Percentiles rank a stretch among this genome's conserved stretches.
phyloP scores from a whole-genome alignment of 2,113 vertebrate species.

The Hyperopisus bebe region DNA sequence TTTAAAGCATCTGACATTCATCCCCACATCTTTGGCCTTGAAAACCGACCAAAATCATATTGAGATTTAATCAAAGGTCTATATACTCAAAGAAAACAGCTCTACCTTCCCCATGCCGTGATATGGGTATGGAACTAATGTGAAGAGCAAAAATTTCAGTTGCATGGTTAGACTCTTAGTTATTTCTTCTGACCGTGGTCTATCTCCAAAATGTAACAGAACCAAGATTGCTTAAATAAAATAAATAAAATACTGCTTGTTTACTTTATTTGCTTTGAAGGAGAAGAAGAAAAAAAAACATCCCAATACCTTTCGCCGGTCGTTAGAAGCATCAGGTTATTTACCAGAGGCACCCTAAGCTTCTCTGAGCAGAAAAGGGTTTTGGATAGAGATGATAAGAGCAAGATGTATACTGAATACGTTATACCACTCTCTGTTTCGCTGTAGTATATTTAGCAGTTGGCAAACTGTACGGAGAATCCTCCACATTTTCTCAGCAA shows the following conservation, averaged over 20 bases:
- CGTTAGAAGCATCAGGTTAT: slow-evolving; percentile 6
- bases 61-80: slow-evolving; percentile 1
- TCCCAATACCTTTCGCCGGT: not conserved
- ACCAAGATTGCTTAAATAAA: not conserved
- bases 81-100: not conserved
- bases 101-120: not conserved
- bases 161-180: not conserved
- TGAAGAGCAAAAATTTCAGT: not conserved
- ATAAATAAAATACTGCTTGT: not conserved
- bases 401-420: not conserved
- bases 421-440: not conserved
- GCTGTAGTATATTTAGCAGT: not conserved
- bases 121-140: not conserved
- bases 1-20: not conserved
- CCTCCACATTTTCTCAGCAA: not conserved
- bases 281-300: not conserved
- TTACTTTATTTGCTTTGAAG: not conserved
- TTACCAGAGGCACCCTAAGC: not conserved
- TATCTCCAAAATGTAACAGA: not conserved
- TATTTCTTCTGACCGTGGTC: not conserved
- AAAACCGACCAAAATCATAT: not conserved
- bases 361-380: not conserved
- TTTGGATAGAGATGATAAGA: slow-evolving; percentile 12
- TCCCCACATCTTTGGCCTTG: not conserved
- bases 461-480: not conserved